Evolutionary conservation across 1,140 invertebrate genomes (phyloP).

Genomic region (Wiebesia pumilae): DNA sequence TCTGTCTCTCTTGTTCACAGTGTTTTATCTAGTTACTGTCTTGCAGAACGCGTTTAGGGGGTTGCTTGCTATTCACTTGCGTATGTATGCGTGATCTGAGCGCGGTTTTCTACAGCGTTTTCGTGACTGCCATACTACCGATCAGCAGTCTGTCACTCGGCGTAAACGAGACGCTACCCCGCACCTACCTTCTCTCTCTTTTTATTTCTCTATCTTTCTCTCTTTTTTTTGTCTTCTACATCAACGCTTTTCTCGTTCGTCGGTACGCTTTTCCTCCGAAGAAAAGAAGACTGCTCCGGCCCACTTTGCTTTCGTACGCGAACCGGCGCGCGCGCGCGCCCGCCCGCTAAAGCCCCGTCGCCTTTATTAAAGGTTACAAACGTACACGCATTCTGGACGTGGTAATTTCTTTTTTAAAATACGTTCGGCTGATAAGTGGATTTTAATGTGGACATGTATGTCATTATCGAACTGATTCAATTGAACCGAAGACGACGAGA

Average conservation of each 20-base stretch:
- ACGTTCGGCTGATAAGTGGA: neutral
- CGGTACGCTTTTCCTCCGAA: neutral
- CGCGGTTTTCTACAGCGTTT: slow-evolving; percentile 27
- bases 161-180: slow-evolving; percentile 51
- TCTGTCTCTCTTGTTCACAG: slow-evolving; percentile 17
- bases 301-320: neutral
- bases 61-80: neutral
- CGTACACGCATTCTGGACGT: neutral
- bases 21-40: neutral
- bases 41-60: neutral
- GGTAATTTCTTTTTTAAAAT: neutral
- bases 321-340: neutral
- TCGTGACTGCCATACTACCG: slow-evolving; percentile 52
- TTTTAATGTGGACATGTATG: neutral
- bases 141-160: slow-evolving; percentile 60
- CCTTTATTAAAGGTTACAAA: neutral
- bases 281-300: neutral
- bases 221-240: neutral
- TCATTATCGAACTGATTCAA: neutral
- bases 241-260: neutral
- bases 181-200: neutral
- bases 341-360: neutral
- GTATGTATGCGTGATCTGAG: slow-evolving; percentile 8
- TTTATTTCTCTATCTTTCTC: neutral
- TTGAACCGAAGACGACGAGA: neutral